These are phyloP conservation scores for Agrilus mali DNA, from an alignment of 2,888 invertebrate species.

Conservation along the genomic window DNA sequence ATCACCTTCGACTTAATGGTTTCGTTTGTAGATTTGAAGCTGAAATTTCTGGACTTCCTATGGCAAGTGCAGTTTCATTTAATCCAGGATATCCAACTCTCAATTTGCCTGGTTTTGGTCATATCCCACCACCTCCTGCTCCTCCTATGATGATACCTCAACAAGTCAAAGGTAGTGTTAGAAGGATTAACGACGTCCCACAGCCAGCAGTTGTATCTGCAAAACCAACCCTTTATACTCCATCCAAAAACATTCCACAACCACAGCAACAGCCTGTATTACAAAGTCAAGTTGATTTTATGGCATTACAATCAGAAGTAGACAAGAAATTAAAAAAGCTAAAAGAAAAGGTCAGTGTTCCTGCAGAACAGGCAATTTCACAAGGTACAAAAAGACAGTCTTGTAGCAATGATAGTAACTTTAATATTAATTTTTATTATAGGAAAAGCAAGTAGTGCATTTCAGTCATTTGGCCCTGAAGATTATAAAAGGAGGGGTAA, in stretches of 20 bases:
- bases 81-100: constrained; percentile 21
- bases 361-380: constrained; percentile 37
- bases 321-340: constrained; percentile 47
- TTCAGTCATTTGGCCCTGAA: constrained; percentile 43
- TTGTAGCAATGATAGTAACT: background rate
- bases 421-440: constrained; percentile 7
- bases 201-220: constrained; percentile 56
- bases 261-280: constrained; percentile 24
- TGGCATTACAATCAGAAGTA: constrained; percentile 42
- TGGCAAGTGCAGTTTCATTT: constrained; percentile 63
- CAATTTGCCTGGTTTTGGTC: constrained; percentile 36
- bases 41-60: constrained; percentile 61
- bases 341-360: constrained; percentile 48
- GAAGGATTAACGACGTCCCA: constrained; percentile 30
- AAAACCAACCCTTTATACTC: constrained; percentile 55
- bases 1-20: constrained; percentile 1
- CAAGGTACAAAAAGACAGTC: constrained; percentile 9
- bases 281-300: constrained; percentile 35
- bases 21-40: constrained; percentile 64
- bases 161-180: constrained; percentile 43
- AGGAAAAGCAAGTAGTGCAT: constrained; percentile 41
- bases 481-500: constrained; percentile 35
- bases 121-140: constrained; percentile 55
- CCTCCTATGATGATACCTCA: constrained; percentile 57
- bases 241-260: constrained; percentile 33